A percentile compares a stretch with the other conserved stretches of the same genome.
phyloP scores from a whole-genome alignment of 2,888 invertebrate species.

The Vesta saturnalis region DNA sequence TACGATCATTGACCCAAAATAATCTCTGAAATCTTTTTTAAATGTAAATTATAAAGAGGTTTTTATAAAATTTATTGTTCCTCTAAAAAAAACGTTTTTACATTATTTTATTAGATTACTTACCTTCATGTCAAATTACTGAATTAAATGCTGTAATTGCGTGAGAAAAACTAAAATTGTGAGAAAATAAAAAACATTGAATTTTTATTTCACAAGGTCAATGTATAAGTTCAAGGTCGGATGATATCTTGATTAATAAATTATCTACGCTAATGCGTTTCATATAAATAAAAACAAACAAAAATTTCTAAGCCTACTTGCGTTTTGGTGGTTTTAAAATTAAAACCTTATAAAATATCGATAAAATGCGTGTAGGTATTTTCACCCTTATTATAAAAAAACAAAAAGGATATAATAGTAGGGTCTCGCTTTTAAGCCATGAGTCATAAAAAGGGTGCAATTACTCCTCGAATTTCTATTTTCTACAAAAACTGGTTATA shows the following conservation, averaged over 20 bases:
- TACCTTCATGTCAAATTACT: too few species aligned
- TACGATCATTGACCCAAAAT: too few species aligned
- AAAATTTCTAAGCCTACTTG: not conserved
- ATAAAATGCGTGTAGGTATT: not conserved
- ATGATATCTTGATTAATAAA: not conserved
- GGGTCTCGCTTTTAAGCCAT: not conserved
- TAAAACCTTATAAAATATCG: not conserved
- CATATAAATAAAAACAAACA: too few species aligned
- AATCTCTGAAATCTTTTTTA: too few species aligned
- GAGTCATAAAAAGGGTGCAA: constrained; percentile 12
- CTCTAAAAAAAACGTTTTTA: too few species aligned
- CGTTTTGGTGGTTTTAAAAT: too few species aligned
- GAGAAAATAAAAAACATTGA: not conserved
- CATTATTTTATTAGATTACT: too few species aligned
- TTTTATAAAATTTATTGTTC: too few species aligned
- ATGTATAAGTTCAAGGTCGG: not conserved
- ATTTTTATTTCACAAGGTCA: not conserved
- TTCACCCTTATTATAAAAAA: constrained; percentile 6
- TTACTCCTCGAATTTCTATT: not conserved
- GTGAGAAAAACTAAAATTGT: not conserved
- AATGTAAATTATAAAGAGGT: too few species aligned
- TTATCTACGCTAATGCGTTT: not conserved
- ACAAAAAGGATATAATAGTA: not conserved
- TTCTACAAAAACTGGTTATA: too few species aligned
- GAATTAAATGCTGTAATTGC: too few species aligned